Conservation (phyloP, 2,113 vertebrate genomes). For the Lepisosteus osseus region DNA sequence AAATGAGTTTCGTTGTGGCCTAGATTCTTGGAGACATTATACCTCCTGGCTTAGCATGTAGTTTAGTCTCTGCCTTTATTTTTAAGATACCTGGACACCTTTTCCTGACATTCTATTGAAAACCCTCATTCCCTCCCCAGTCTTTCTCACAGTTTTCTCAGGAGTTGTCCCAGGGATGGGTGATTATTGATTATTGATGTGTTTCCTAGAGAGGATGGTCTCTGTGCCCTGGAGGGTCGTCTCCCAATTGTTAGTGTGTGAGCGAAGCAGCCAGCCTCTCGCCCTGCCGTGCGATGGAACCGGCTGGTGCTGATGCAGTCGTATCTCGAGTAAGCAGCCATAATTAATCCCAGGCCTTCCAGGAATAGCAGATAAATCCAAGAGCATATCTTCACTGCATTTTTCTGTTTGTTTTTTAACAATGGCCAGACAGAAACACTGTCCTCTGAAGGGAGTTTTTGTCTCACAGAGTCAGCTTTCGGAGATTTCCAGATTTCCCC, state of each 20-base stretch:
- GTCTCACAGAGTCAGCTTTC: constrained; percentile 6
- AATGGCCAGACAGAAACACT: constrained; percentile 7
- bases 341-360: constrained; percentile 11
- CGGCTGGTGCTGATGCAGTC: neutral
- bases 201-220: no score
- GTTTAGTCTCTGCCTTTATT: no score
- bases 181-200: no score
- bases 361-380: constrained; percentile 2
- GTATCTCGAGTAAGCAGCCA: constrained; percentile 2
- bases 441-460: constrained; percentile 2
- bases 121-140: no score
- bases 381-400: constrained; percentile 2
- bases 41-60: no score
- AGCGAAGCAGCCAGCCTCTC: neutral
- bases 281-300: neutral
- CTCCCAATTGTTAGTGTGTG: neutral
- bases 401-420: neutral
- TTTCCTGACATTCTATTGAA: no score
- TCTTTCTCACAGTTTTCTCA: no score
- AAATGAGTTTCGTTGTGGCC: no score
- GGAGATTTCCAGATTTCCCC: neutral
- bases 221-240: neutral
- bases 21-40: no score
- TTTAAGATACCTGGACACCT: no score
- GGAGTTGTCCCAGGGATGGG: no score